phyloP scores from a whole-genome alignment of 2,797 vertebrate genomes.

The Anolis apletophallus region DNA sequence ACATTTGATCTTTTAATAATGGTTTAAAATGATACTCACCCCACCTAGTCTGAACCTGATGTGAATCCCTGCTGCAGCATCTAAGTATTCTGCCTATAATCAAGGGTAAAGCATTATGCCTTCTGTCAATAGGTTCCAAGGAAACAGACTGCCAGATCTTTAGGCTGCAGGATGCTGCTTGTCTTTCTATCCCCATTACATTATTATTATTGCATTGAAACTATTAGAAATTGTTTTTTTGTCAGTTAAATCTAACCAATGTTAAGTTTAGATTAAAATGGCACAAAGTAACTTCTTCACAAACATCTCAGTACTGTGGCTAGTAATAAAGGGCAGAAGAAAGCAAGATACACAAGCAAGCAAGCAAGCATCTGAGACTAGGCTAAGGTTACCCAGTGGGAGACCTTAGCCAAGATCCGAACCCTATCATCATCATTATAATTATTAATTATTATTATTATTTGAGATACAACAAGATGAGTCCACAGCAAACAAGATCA shows the following conservation, averaged over 20 bases:
- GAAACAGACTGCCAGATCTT: background rate
- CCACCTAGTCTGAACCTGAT: constrained; percentile 82
- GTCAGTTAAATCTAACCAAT: too few species aligned
- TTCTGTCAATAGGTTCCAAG: background rate
- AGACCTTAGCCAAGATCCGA: too few species aligned
- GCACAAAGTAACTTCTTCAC: background rate
- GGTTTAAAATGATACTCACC: constrained; percentile 66
- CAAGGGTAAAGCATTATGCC: constrained; percentile 38
- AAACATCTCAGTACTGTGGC: background rate
- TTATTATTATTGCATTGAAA: background rate
- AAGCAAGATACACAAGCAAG: background rate
- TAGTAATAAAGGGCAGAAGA: background rate
- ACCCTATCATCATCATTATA: too few species aligned
- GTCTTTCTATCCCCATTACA: background rate
- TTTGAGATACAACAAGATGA: too few species aligned
- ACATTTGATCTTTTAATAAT: background rate
- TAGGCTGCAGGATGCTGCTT: background rate
- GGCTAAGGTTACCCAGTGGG: too few species aligned
- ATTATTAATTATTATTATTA: too few species aligned
- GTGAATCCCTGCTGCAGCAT: constrained; percentile 80
- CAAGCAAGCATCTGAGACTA: background rate
- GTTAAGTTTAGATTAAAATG: too few species aligned
- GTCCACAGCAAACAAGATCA: too few species aligned
- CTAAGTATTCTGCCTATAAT: constrained; percentile 79
- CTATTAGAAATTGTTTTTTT: background rate